Evolutionary conservation across 2,888 invertebrate genomes (phyloP), one percentile per base, ranked within the genome.

Genomic region (Brenthis hecate): DNA sequence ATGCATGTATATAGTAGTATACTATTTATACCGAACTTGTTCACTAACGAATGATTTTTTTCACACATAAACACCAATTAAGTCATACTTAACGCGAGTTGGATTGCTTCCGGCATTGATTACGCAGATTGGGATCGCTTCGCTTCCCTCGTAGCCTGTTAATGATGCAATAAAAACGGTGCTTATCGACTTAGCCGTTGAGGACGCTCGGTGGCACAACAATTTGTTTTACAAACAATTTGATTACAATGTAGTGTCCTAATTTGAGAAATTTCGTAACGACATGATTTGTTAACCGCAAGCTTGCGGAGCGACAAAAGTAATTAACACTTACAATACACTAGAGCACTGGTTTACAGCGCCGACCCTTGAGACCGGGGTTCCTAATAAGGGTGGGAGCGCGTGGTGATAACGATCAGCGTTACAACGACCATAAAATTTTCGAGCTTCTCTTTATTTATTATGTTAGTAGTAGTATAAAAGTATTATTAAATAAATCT

Each of bases 81-180:
- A 81, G 79, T 81, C 80, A 79, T 78, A 77, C 80, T 80, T 78
- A 78, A 77, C 75, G 78, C 78, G 79, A 84, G 81, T 82, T 81
- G 81, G 78, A 77, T 78, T 76, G 82, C 83, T 82, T 80, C 81
- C 79, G 82, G 85, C 84, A 84, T 86, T 88, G 91, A 91, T 89
- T 88, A 88, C 87, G 83, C 82, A 89, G 89, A 91, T 91, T 89
- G 85, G 86, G 87, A 91, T 90, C 88, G 84, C 80, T 83, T 83
- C 82, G 83, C 85, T 87, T 85, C 89, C 85, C 85, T 85, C 81
- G 82, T 78, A 77, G 86, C 83, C 83, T 84, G 87, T 89, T 91
- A 92, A 91, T 91, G 89, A 87, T 88, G 91, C 87, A 87, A 91
- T 92, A 91, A 92, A 89, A 89, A 88, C 85, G 86, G 84, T 86